These are phyloP conservation scores for Nysson spinosus DNA, from an alignment of 2,888 invertebrate species.

Conservation along the genomic window DNA sequence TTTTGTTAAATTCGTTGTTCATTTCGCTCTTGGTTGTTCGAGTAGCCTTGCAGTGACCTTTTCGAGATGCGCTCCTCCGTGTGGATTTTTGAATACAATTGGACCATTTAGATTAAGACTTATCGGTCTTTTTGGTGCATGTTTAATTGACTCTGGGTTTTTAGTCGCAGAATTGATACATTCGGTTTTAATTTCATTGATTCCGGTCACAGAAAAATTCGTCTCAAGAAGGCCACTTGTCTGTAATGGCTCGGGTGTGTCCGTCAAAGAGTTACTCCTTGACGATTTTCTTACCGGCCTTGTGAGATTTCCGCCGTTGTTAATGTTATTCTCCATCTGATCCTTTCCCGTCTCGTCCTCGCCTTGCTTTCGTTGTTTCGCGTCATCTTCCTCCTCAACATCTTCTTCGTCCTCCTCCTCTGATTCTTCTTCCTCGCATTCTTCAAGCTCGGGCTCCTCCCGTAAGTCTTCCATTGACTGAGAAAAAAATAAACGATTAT, in stretches of 20 bases:
- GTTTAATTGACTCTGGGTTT: neutral
- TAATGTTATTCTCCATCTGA: slow-evolving; percentile 64
- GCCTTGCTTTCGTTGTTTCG: slow-evolving; percentile 73
- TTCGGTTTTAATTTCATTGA: slow-evolving; percentile 69
- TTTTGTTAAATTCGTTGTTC: slow-evolving; percentile 8
- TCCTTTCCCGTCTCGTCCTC: slow-evolving; percentile 41
- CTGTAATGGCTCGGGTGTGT: slow-evolving; percentile 21
- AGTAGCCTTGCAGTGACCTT: slow-evolving; percentile 65
- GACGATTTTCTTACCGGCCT: slow-evolving; percentile 55
- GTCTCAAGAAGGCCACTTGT: slow-evolving; percentile 62
- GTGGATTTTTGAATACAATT: slow-evolving; percentile 53
- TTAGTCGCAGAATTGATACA: slow-evolving; percentile 34
- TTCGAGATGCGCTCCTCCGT: slow-evolving; percentile 57
- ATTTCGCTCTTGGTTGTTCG: slow-evolving; percentile 46
- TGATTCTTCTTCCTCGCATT: slow-evolving; percentile 70
- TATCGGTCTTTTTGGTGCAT: slow-evolving; percentile 56
- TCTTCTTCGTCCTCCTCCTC: slow-evolving; percentile 71
- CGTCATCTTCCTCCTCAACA: slow-evolving; percentile 62
- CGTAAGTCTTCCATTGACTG: slow-evolving; percentile 76
- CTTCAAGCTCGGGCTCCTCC: slow-evolving; percentile 76
- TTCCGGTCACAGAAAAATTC: slow-evolving; percentile 71
- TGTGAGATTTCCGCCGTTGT: slow-evolving; percentile 57
- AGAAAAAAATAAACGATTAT: slow-evolving; percentile 6
- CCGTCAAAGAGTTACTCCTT: slow-evolving; percentile 38
- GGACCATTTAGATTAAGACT: slow-evolving; percentile 65